A percentile compares a stretch with the other conserved stretches of the same genome.
phyloP scores from a whole-genome alignment of 2,888 invertebrate species.

The Drosophila subquinaria region DNA sequence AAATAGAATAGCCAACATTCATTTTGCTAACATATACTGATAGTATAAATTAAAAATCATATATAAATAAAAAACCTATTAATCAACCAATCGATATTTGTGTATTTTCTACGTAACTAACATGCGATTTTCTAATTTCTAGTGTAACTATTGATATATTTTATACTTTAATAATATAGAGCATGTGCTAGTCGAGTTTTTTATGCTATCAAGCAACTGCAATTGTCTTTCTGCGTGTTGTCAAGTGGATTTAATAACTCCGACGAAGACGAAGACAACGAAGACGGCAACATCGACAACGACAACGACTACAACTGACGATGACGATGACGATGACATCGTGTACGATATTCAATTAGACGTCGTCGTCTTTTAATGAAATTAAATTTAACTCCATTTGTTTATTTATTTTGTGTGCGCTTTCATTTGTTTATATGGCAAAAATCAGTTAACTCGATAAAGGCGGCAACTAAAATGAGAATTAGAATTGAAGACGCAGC shows the following conservation, averaged over 20 bases:
- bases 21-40: too few species aligned
- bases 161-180: neutral
- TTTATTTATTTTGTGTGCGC: conserved; percentile 67
- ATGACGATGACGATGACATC: conserved; percentile 26
- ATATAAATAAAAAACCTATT: too few species aligned
- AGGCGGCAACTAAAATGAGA: conserved; percentile 1
- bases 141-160: too few species aligned
- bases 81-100: too few species aligned
- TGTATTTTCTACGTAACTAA: too few species aligned
- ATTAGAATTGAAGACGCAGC: neutral
- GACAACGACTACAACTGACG: conserved; percentile 3
- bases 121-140: too few species aligned
- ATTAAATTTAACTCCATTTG: conserved; percentile 76
- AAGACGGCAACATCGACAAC: neutral
- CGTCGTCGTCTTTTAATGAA: conserved; percentile 65
- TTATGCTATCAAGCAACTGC: conserved; percentile 26
- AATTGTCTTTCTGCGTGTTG: conserved; percentile 63
- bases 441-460: conserved; percentile 74
- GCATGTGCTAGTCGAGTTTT: conserved; percentile 6
- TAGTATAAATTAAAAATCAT: too few species aligned
- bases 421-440: conserved; percentile 64
- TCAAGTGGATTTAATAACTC: conserved; percentile 63
- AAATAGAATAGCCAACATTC: too few species aligned
- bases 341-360: conserved; percentile 72
- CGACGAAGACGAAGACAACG: conserved; percentile 8